These are phyloP conservation scores for Sylvia borin DNA, from an alignment of 2,797 vertebrate genomes.

Conservation along the genomic window DNA sequence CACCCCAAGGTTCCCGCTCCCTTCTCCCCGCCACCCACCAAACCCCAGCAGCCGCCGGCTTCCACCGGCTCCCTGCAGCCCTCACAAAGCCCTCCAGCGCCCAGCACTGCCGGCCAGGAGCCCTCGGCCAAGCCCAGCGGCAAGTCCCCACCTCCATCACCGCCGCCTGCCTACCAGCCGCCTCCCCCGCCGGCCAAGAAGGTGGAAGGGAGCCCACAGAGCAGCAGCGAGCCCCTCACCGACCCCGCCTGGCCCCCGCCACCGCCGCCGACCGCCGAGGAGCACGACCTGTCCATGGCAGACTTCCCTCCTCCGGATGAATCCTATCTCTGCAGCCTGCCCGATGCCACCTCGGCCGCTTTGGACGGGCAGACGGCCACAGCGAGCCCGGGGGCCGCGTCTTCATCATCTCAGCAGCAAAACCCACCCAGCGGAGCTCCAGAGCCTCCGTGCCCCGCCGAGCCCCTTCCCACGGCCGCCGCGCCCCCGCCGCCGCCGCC, in stretches of 20 bases:
- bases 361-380: neutral
- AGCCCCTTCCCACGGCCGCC: neutral
- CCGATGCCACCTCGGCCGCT: neutral
- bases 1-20: conserved; percentile 92
- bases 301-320: conserved; percentile 89
- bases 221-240: neutral
- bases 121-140: neutral
- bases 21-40: conserved; percentile 85
- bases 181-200: conserved; percentile 86
- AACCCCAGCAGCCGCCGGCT: conserved; percentile 73
- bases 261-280: conserved; percentile 84
- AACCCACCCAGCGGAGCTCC: rapidly evolving
- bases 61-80: neutral
- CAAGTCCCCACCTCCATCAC: conserved; percentile 81
- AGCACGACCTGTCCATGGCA: conserved; percentile 80
- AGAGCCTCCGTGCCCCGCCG: neutral
- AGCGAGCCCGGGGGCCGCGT: rapidly evolving
- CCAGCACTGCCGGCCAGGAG: neutral
- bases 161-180: conserved; percentile 88
- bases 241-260: conserved; percentile 90
- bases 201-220: conserved; percentile 57
- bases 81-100: neutral
- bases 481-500: neutral
- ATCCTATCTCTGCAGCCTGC: conserved; percentile 80
- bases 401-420: conserved; percentile 14